Base-by-base conservation (phyloP, 2,797 vertebrate genomes). In the Dromococcyx pavoninus region DNA sequence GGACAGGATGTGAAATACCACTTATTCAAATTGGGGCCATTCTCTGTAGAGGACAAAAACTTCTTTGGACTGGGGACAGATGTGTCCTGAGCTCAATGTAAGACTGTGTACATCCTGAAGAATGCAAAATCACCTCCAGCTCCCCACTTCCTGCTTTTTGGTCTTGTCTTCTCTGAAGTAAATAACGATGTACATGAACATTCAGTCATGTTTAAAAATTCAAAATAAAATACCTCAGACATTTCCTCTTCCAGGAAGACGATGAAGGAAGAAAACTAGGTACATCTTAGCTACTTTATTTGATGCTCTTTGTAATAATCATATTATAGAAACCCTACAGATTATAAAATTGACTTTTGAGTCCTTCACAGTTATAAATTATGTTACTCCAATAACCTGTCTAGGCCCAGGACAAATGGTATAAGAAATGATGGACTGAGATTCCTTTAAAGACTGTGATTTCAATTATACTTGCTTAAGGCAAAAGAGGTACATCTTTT, bases 1-100 rank as follows among this genome's bases (percentile, higher is more conserved):
- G 13, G 30, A 48, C 11, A 83, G 44, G 10, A 44, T 1, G 0
- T 37, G 66, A 92, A 81, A 32, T 78, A 44, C 15, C 3, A 0
- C 2, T 83, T 19, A 7, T 80, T 74, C 27, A 43, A 19, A 70
- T 11, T 37, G 25, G 79, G 12, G 1, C 1, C 10, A 6, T 79
- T 74, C 7, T 79, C 58, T 50, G 15, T 33, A 64, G 50, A 83
- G 32, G 56, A 24, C 2, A 56, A 46, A 85, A 66, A 11, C 3
- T 13, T 60, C 17, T 71, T 87, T 54, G 7, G 35, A 35, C 4
- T 39, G 10, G 5, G 30, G 11, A 15, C 5, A 64, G 17, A 10
- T 0, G 4, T 35, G 11, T 66, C 27, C 51, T 73, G 33, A 76
- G 14, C 2, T 72, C 19, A 9, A 7, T 17, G 2, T 84, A 75